Conservation (phyloP, 2,113 vertebrate species). For the Regulus satrapa region DNA sequence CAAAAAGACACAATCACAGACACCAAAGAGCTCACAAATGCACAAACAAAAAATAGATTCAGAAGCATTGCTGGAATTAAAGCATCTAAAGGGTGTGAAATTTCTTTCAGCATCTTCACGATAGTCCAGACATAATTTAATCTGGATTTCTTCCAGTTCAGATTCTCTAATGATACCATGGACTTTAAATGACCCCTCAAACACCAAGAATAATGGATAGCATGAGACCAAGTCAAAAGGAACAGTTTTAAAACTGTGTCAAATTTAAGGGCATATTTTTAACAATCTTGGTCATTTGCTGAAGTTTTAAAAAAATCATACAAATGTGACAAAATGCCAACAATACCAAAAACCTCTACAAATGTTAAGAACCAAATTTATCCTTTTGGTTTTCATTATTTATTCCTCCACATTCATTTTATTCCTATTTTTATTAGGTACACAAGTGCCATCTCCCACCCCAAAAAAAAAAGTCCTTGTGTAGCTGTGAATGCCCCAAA, state of each 20-base stretch:
- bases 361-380: not conserved
- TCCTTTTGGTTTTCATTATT: not conserved
- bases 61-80: not conserved
- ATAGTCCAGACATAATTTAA: not conserved
- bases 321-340: not conserved
- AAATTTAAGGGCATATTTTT: not conserved
- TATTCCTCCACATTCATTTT: not conserved
- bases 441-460: fast-evolving
- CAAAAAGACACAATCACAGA: not conserved
- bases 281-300: not conserved
- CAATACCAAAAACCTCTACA: not conserved
- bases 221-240: not conserved
- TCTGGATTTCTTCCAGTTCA: not conserved
- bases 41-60: not conserved
- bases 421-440: not conserved
- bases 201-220: not conserved
- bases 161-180: not conserved
- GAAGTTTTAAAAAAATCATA: not conserved
- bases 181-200: not conserved
- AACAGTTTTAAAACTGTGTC: not conserved
- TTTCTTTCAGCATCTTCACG: not conserved
- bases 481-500: not conserved
- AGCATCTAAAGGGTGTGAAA: not conserved
- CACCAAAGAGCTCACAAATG: not conserved
- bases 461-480: not conserved